phyloP scores from a whole-genome alignment of 2,113 vertebrate species.

The Myotis brandtii region DNA sequence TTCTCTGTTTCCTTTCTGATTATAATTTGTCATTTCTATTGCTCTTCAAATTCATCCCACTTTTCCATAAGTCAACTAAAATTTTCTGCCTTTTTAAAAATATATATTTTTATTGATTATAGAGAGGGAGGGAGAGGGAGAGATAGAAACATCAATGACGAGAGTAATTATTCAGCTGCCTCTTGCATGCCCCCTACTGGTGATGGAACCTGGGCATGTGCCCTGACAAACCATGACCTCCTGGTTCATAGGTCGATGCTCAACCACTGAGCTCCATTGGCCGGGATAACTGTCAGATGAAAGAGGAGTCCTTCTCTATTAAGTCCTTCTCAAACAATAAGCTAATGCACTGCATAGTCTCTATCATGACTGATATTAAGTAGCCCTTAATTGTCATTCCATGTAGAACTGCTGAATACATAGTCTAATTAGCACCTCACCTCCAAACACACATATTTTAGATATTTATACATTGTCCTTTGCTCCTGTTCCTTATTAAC shows the following conservation, averaged over 20 bases:
- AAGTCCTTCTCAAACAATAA: constrained; percentile 19
- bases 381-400: not conserved
- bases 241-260: too few relatives aligned
- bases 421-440: not conserved
- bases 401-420: not conserved
- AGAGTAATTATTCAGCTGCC: too few relatives aligned
- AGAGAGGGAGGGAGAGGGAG: too few relatives aligned
- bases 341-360: not conserved
- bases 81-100: too few relatives aligned
- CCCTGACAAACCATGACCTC: too few relatives aligned
- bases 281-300: not conserved
- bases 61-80: not conserved
- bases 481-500: not conserved
- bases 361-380: not conserved
- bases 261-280: too few relatives aligned
- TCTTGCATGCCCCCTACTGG: too few relatives aligned
- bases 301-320: not conserved
- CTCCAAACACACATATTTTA: not conserved
- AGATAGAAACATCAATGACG: too few relatives aligned
- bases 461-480: not conserved
- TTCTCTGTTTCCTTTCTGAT: not conserved
- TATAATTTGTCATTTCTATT: not conserved
- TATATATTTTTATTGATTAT: too few relatives aligned
- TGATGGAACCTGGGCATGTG: too few relatives aligned
- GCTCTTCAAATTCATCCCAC: not conserved